Conservation (phyloP, 2,113 vertebrate genomes). For the Pavo muticus region DNA sequence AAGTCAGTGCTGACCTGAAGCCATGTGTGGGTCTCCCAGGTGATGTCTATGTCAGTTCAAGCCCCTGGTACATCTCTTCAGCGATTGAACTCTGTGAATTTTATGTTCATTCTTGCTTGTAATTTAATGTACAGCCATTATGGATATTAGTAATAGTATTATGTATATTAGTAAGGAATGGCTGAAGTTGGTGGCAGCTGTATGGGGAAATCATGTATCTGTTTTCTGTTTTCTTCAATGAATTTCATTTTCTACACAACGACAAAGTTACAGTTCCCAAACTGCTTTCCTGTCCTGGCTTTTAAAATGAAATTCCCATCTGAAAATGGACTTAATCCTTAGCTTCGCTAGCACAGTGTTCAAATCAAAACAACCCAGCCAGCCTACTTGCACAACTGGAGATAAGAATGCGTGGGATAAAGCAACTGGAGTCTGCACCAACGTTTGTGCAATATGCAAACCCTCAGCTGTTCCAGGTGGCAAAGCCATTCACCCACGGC, state of each 20-base stretch:
- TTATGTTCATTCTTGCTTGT: background rate
- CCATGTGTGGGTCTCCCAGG: no score
- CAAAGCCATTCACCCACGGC: background rate
- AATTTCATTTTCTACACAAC: fast-evolving
- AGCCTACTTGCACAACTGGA: background rate
- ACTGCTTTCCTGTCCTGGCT: background rate
- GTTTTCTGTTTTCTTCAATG: fast-evolving
- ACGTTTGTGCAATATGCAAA: background rate
- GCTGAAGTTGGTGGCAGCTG: background rate
- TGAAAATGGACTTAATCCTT: background rate
- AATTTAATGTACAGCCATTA: background rate
- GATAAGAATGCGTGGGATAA: background rate
- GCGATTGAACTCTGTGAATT: background rate
- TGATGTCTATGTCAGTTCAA: background rate
- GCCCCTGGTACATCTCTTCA: background rate
- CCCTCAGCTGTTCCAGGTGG: background rate
- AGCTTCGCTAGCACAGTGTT: background rate
- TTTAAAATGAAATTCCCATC: background rate
- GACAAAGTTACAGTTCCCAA: background rate
- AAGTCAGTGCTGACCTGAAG: no score
- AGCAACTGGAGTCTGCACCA: fast-evolving
- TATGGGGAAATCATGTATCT: background rate
- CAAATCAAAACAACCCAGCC: background rate
- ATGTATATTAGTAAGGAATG: background rate
- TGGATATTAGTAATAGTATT: background rate